Evolutionary conservation across 2,888 invertebrate species (phyloP), one percentile per base, ranked within the genome.

Genomic region (Pterostichus niger): DNA sequence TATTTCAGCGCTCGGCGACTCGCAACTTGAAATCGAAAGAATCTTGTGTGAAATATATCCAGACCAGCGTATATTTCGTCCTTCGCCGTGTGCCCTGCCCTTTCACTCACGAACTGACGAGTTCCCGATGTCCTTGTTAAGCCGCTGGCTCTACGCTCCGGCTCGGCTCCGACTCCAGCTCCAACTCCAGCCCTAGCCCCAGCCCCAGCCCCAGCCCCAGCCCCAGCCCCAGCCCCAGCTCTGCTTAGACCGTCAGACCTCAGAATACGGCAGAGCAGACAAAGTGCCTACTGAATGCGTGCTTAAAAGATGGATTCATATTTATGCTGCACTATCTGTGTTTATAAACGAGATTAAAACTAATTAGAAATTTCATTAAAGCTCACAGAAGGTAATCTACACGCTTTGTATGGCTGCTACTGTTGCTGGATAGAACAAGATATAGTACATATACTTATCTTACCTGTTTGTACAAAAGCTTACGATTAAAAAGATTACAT

Each of bases 331-430:
- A 44, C 68, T 71, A 71, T 64, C 64, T 64, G 33, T 11, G 35
- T 64, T 33, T 64, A 64, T 64, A 44, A 40, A 15, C 44, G 44
- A 71, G 44, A 71, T 71, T 71, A 44, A 44, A 44, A 40, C 68
- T 71, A 71, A 71, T 71, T 71, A 71, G 44, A 71, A 44, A 44
- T 71, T 71, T 44, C 68, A 71, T 71, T 44, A 71, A 44, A 71
- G 68, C 24, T 10, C 6, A 2, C 40, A 17, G 44, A 9, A 40
- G 1, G 9, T 71, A 71, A 71, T 71, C 40, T 71, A 9, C 40
- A 6, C 9, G 64, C 17, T 44, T 71, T 71, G 24, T 40, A 44
- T 17, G 68, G 44, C 15, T 52, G 24, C 3, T 24, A 3, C 24
- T 13, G 52, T 52, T 1, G 52, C 3, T 2, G 13, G 52, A 52